Conservation (phyloP, 2,888 invertebrate genomes). For the Myopa testacea region DNA sequence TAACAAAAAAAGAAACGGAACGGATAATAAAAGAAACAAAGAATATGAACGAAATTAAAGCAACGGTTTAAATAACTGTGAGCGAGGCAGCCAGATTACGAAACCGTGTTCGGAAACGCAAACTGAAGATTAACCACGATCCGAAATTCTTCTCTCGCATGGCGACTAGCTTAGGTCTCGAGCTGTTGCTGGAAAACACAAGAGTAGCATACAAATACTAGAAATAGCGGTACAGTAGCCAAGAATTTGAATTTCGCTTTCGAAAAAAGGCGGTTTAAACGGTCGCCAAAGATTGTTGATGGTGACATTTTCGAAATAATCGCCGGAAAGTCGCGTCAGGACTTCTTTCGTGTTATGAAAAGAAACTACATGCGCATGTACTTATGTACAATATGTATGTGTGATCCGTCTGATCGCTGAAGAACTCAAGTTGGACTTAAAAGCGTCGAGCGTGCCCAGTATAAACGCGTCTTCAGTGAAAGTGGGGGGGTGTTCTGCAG, state of each 20-base stretch:
- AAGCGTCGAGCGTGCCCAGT: too few species aligned
- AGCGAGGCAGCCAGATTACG: constrained; percentile 14
- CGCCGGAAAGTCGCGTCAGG: too few species aligned
- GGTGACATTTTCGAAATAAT: too few species aligned
- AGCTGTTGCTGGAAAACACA: not conserved
- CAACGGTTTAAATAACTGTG: constrained; percentile 33
- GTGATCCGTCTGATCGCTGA: too few species aligned
- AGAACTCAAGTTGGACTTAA: too few species aligned
- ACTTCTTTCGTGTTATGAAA: too few species aligned
- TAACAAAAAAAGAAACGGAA: not conserved
- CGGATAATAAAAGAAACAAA: not conserved
- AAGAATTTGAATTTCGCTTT: not conserved
- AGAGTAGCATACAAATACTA: constrained; percentile 12
- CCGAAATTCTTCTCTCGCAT: not conserved
- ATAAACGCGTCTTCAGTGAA: not conserved
- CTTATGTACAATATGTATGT: too few species aligned
- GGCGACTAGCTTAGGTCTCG: too few species aligned
- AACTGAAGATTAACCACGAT: constrained; percentile 6
- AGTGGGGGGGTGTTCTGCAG: not conserved
- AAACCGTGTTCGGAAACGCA: constrained; percentile 13
- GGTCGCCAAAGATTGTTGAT: too few species aligned
- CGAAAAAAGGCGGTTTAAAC: not conserved
- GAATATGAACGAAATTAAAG: constrained; percentile 9
- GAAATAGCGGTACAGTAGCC: not conserved
- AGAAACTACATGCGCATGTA: too few species aligned